Percentiles rank a stretch among this genome's conserved stretches.
Evolutionary conservation across 2,113 vertebrate species (phyloP).

Genomic region (Rhipidura dahli): DNA sequence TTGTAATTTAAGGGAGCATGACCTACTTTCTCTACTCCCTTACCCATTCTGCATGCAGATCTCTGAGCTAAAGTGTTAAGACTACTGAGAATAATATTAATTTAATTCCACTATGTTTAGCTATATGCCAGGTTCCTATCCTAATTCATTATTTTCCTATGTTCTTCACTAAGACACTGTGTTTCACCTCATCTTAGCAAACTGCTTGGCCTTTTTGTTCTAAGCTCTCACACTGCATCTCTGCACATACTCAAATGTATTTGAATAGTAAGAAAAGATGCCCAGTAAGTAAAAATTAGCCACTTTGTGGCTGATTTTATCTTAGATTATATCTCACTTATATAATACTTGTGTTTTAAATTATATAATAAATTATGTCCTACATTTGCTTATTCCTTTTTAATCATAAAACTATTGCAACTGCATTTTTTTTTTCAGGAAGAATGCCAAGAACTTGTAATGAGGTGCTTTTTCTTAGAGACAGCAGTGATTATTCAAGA

Average conservation of each 20-base stretch:
- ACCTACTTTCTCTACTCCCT: neutral
- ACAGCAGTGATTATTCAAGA: conserved; percentile 64
- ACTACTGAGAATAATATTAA: neutral
- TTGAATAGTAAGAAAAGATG: neutral
- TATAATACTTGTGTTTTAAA: neutral
- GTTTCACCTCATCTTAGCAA: neutral
- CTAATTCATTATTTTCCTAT: neutral
- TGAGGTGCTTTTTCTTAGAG: conserved; percentile 75
- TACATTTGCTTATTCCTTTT: neutral
- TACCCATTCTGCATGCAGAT: neutral
- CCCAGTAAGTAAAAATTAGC: neutral
- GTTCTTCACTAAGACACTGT: neutral
- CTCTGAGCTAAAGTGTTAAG: neutral
- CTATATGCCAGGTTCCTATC: neutral
- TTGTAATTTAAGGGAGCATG: neutral
- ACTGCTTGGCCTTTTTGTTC: neutral
- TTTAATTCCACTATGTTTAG: neutral
- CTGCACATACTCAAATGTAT: neutral
- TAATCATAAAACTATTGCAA: neutral
- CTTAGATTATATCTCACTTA: neutral
- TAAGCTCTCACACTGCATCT: neutral
- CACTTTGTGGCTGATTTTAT: neutral
- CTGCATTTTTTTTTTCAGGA: conserved; percentile 39
- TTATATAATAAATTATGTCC: neutral
- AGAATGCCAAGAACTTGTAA: conserved; percentile 65